phyloP scores from a whole-genome alignment of 2,113 vertebrate genomes.

The Tricholaema leucomelas region DNA sequence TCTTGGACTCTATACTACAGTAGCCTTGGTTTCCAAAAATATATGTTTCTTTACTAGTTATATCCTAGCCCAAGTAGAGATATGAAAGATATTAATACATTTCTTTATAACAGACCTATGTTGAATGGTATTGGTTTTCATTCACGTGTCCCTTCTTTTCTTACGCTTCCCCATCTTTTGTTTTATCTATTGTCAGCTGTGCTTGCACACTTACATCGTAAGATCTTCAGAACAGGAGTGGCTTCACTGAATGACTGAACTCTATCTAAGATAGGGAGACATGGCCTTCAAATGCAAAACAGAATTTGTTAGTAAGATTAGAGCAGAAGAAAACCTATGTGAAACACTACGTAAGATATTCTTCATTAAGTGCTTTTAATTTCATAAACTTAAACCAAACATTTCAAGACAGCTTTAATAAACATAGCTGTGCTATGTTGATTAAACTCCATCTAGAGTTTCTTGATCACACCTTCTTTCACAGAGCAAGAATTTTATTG shows the following conservation, averaged over 20 bases:
- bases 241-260: not conserved
- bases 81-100: not conserved
- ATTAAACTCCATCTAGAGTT: not conserved
- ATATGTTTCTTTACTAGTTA: not conserved
- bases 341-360: not conserved
- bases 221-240: not conserved
- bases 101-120: not conserved
- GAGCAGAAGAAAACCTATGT: not conserved
- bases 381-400: not conserved
- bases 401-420: not conserved
- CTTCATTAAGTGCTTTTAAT: not conserved
- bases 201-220: not conserved
- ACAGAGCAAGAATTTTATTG: not conserved
- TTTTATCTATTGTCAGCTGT: not conserved
- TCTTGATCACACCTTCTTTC: not conserved
- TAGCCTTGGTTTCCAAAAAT: not conserved
- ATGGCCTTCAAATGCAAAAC: not conserved
- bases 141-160: not conserved
- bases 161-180: not conserved
- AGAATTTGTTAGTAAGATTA: not conserved
- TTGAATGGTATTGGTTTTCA: not conserved
- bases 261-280: not conserved
- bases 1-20: not conserved
- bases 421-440: not conserved
- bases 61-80: not conserved